Evolutionary conservation across 1,140 invertebrate species (phyloP), one percentile per base, ranked within the genome.

Genomic region (Aleiodes sp.): DNA sequence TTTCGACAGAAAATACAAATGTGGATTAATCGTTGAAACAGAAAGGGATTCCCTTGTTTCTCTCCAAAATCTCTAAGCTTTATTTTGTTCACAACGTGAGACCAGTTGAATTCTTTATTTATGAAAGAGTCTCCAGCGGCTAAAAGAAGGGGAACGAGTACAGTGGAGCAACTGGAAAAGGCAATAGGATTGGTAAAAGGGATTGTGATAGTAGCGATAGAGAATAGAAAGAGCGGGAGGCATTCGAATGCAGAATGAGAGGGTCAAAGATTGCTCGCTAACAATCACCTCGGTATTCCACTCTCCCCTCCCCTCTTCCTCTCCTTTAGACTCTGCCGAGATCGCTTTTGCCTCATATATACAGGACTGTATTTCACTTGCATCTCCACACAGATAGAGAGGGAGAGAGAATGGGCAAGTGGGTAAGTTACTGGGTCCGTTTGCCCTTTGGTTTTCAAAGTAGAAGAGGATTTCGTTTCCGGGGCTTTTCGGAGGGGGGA

Each of bases 401-500:
- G n/a, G n/a, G n/a, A n/a, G n/a, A n/a, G n/a, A n/a, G n/a, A n/a
- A n/a, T n/a, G n/a, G n/a, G n/a, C 4, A 61, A 37, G 43, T 24
- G 37, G 41, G n/a, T 21, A 37, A 26, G 46, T 66, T 71, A 71
- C 33, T n/a, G 37, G 37, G 31, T 72, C 35, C 68, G 64, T 43
- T 56, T 29, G 28, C 52, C 41, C 65, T 21, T 21, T 24, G 43
- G 14, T 52, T n/a, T n/a, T n/a, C 19, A 16, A 52, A 19, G 19
- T 8, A 52, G 31, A n/a, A 31, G n/a, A 37, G 24, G 67, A 78
- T 75, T 72, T 70, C 56, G 29, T 69, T 72, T 61, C 43, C 57
- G 14, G 43, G 39, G 10, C 10, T 52, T 37, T n/a, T n/a, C n/a
- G n/a, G n/a, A n/a, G n/a, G n/a, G n/a, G n/a, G n/a, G n/a, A n/a